A percentile compares a stretch with the other conserved stretches of the same genome.
Evolutionary conservation across 37 sponge, comb jelly and placozoan species (phyloP).

Genomic region (Spongilla lacustris): DNA sequence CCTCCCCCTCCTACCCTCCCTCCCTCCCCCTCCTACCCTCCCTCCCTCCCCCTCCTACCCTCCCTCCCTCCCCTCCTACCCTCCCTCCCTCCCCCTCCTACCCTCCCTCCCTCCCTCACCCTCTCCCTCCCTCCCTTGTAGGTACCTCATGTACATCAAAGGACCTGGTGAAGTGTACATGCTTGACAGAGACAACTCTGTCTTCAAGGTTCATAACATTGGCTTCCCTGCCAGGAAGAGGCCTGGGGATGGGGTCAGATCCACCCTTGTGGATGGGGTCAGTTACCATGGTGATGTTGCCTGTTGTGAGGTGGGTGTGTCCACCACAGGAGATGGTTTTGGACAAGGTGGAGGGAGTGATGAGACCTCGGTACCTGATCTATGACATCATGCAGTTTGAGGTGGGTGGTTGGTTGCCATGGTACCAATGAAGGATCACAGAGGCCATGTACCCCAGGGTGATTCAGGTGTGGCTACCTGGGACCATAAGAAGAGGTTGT

Average conservation of each 20-base stretch:
- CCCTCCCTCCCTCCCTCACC: constrained; percentile 14
- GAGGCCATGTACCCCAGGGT: constrained; percentile 8
- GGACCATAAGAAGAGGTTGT: constrained; percentile 69
- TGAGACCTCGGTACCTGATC: constrained; percentile 83
- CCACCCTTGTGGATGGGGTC: constrained; percentile 91
- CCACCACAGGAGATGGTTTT: constrained; percentile 83
- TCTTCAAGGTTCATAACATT: constrained; percentile 68
- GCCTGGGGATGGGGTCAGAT: constrained; percentile 52
- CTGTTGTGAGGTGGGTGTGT: background rate
- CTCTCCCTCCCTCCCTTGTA: constrained; percentile 15
- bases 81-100: background rate
- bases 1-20: background rate
- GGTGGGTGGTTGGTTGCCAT: constrained; percentile 22
- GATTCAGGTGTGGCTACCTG: constrained; percentile 56
- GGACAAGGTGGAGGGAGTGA: constrained; percentile 67
- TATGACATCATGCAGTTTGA: constrained; percentile 93
- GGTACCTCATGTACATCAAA: constrained; percentile 88
- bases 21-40: background rate
- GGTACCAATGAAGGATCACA: background rate
- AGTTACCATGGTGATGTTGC: constrained; percentile 3
- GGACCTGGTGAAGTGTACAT: constrained; percentile 75
- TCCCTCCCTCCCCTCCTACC: background rate
- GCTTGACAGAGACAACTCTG: constrained; percentile 88
- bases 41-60: background rate
- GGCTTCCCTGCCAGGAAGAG: constrained; percentile 62